phyloP scores from a whole-genome alignment of 1,140 invertebrate species.

The Medauroidea extradentata region DNA sequence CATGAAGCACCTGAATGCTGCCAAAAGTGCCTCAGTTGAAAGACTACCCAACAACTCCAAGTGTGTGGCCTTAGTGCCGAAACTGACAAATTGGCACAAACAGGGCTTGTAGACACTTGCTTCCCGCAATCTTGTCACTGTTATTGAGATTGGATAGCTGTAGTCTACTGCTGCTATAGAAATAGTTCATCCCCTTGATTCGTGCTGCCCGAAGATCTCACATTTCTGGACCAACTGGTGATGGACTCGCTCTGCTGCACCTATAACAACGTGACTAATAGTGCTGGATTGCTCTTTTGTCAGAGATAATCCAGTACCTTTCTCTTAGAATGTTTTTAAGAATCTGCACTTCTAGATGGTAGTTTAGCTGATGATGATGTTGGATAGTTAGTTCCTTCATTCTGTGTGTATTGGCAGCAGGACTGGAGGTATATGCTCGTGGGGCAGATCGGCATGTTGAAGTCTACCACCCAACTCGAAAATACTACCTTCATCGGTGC shows the following conservation, averaged over 20 bases:
- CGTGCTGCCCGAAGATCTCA: constrained; percentile 21
- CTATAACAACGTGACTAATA: constrained; percentile 27
- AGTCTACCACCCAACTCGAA: constrained; percentile 24
- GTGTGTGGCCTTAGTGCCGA: constrained; percentile 30
- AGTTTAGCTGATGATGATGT: constrained; percentile 26
- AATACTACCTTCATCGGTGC: constrained; percentile 17
- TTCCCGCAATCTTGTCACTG: constrained; percentile 17
- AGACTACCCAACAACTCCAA: constrained; percentile 30
- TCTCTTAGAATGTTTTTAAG: constrained; percentile 22
- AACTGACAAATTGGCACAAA: constrained; percentile 32
- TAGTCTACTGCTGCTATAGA: constrained; percentile 24
- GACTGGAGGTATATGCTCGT: constrained; percentile 12
- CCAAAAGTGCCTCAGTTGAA: constrained; percentile 27
- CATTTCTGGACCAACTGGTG: constrained; percentile 19
- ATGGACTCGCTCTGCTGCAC: constrained; percentile 25
- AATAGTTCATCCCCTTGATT: constrained; percentile 19
- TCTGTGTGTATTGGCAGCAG: too few relatives aligned
- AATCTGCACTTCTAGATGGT: constrained; percentile 29
- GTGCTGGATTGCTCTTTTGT: constrained; percentile 21
- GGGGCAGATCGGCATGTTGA: constrained; percentile 11
- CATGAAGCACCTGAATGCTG: constrained; percentile 28
- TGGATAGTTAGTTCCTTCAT: constrained; percentile 27
- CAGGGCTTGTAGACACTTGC: constrained; percentile 29
- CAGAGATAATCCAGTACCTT: constrained; percentile 32
- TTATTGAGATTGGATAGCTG: constrained; percentile 35